Conservation (phyloP, 92 coral and sea anemone species). For the Epizoanthus fatuus region DNA sequence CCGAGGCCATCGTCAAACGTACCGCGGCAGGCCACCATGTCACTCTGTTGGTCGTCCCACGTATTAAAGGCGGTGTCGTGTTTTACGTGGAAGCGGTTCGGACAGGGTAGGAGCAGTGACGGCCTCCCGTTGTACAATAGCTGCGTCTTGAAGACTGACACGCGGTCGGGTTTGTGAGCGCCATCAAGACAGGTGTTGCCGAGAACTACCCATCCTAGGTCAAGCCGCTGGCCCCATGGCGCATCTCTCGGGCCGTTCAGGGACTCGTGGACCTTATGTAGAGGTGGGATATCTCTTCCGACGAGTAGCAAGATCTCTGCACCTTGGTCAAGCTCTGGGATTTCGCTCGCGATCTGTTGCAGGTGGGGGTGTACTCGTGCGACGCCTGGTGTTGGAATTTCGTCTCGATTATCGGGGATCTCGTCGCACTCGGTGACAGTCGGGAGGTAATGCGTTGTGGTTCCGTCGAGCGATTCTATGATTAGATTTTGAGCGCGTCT, state of each 20-base stretch:
- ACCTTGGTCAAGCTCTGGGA: conserved; percentile 44
- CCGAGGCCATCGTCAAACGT: no score
- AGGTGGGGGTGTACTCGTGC: conserved; percentile 66
- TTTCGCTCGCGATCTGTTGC: conserved; percentile 21
- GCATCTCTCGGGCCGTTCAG: background rate
- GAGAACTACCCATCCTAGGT: conserved; percentile 67
- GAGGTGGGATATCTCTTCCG: conserved; percentile 61
- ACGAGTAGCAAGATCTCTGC: conserved; percentile 50
- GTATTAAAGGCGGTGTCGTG: no score
- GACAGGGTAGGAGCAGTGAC: no score
- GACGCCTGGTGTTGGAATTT: conserved; percentile 39
- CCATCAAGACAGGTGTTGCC: conserved; percentile 50
- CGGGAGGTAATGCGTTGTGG: background rate
- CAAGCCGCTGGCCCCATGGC: conserved; percentile 57
- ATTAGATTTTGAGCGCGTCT: conserved; percentile 61
- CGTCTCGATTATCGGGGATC: conserved; percentile 22
- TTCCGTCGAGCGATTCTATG: conserved; percentile 48
- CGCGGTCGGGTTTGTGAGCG: no score
- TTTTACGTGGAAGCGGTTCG: no score
- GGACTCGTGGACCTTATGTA: conserved; percentile 70
- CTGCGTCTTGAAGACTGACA: no score
- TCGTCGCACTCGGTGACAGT: conserved; percentile 37
- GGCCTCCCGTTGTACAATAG: no score
- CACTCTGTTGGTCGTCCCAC: no score
- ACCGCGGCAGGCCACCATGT: no score